Evolutionary conservation across 2,797 vertebrate species (phyloP).

Genomic region (Peromyscus aztecus): DNA sequence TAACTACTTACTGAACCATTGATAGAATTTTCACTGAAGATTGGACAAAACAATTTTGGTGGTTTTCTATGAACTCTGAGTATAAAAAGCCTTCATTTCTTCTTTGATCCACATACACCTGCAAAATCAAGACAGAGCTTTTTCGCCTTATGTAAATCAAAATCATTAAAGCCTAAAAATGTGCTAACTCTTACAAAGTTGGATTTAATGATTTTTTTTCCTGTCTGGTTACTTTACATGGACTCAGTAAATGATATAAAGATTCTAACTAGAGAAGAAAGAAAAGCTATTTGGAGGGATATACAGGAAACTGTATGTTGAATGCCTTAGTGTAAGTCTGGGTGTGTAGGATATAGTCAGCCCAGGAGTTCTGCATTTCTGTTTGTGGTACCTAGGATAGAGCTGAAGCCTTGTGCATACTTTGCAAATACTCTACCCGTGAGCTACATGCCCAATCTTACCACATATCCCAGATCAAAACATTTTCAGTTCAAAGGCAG

Average conservation of each 20-base stretch:
- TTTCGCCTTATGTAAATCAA: not conserved
- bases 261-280: not conserved
- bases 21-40: not conserved
- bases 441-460: not conserved
- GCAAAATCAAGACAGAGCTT: not conserved
- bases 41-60: not conserved
- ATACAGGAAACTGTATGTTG: not conserved
- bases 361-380: not conserved
- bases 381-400: not conserved
- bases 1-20: not conserved
- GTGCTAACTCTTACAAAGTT: conserved; percentile 47
- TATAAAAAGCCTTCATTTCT: not conserved
- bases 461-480: conserved; percentile 37
- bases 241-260: conserved; percentile 42
- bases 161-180: conserved; percentile 32
- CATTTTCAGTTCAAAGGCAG: conserved; percentile 49
- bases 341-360: not conserved
- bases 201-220: not conserved
- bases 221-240: not conserved
- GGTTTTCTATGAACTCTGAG: conserved; percentile 7
- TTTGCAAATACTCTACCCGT: not conserved
- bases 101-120: not conserved
- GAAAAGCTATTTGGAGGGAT: not conserved
- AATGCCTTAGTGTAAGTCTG: not conserved
- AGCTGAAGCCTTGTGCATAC: not conserved